Conservation (phyloP, 2,797 vertebrate genomes). For the Kryptopterus vitreolus region DNA sequence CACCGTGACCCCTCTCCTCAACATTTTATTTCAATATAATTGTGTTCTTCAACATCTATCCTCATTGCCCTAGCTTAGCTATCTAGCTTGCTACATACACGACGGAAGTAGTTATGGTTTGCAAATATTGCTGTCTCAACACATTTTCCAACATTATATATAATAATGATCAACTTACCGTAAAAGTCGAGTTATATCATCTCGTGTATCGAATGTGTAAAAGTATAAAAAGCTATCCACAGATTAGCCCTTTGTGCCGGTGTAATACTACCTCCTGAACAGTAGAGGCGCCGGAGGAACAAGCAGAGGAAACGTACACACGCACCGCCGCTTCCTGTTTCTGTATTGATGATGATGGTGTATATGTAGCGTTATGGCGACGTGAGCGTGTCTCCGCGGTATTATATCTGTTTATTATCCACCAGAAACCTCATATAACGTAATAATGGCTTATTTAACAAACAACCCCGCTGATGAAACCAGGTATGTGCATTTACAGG, state of each 20-base stretch:
- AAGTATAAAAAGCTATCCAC: neutral
- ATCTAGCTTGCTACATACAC: neutral
- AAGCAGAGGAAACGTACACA: no score
- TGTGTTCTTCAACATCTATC: neutral
- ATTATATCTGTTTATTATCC: neutral
- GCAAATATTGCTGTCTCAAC: neutral
- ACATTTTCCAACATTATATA: neutral
- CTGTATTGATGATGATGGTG: neutral
- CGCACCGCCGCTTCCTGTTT: neutral
- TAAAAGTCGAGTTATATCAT: neutral
- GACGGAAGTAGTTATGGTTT: neutral
- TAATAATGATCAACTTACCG: neutral
- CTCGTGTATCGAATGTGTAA: neutral
- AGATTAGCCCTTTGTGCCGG: neutral
- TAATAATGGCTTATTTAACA: constrained; percentile 71
- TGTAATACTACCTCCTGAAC: neutral
- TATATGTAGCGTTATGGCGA: neutral
- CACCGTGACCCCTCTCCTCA: no score
- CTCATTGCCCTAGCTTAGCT: neutral
- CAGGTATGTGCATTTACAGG: constrained; percentile 58
- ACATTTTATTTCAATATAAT: neutral
- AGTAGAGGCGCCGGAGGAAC: neutral
- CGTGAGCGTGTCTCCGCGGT: neutral
- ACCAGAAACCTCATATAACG: neutral
- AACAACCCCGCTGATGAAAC: constrained; percentile 71